phyloP scores from a whole-genome alignment of 37 sponge, comb jelly and placozoan species.

The Ianthella basta region DNA sequence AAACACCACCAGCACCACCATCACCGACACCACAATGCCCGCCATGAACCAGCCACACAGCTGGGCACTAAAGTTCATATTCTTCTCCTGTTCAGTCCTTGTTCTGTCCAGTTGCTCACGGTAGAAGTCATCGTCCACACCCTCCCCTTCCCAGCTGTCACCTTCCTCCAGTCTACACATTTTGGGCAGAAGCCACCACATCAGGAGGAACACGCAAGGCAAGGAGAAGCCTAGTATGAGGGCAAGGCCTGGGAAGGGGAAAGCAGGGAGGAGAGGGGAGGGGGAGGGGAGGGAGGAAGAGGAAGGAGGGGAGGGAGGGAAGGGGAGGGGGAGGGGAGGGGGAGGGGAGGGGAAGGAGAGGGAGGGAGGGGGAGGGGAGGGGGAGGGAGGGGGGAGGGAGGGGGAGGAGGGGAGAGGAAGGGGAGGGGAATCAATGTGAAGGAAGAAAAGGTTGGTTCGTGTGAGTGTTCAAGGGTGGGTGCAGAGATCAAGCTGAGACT shows the following conservation, averaged over 20 bases:
- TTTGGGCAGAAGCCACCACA: constrained; percentile 14
- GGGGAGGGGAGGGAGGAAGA: not conserved
- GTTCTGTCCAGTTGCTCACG: too few species aligned
- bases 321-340: not conserved
- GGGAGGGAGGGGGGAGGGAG: not conserved
- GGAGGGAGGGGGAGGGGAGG: not conserved
- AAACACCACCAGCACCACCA: constrained; percentile 34
- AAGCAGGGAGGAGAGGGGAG: not conserved
- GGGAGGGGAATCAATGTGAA: not conserved
- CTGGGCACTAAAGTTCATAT: not conserved
- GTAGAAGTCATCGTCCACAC: not conserved
- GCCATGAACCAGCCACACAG: constrained; percentile 40
- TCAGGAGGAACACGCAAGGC: not conserved
- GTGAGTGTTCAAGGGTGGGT: too few species aligned
- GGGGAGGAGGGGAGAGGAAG: not conserved
- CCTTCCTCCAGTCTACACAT: not conserved
- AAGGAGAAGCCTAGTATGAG: not conserved
- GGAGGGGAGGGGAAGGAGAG: not conserved
- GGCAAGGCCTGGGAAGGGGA: not conserved
- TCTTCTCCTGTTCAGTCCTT: constrained; percentile 17
- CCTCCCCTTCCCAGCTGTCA: not conserved
- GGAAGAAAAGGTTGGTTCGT: too few species aligned
- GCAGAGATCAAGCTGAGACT: too few species aligned
- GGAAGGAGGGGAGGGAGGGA: too few species aligned
- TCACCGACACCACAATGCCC: not conserved